Base-by-base conservation (phyloP, 1,140 invertebrate species). In the Calliopsis andreniformis region DNA sequence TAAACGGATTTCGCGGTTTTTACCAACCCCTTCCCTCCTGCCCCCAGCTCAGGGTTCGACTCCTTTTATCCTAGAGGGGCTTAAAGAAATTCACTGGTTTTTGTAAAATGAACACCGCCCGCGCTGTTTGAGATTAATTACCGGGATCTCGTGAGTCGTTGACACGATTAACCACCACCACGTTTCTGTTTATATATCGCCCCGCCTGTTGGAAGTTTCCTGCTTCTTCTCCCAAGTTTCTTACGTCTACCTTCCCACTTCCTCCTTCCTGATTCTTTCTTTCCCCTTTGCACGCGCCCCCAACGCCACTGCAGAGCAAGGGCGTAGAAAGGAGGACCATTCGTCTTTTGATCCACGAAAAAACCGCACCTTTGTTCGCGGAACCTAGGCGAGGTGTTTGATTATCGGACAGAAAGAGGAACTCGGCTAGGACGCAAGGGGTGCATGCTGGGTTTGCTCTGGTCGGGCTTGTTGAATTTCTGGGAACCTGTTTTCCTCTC, bases 1-100 rank as follows among this genome's bases (percentile, higher is more conserved):
- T 68, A 68, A 56, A 56, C 20, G 23, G 16, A 56, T 68, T 42
- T 55, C 49, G 10, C 2, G 66, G 66, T 28, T 56, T 68, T 68
- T 56, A 25, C 30, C 35, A 28, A n/a, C 53, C 53, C 12, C 32
- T 56, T 56, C 32, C 28, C 16, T 32, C 35, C 53, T 56, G 18
- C n/a, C 25, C 53, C 14, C 8, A 16, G 23, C 18, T 6, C 18
- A 7, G n/a, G 4, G 2, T 28, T 55, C 25, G 16, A 8, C 30
- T 30, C 23, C 8, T 25, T 51, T 66, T 25, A 35, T 32, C 18
- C 35, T 6, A 14, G n/a, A 14, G n/a, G 16, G 5, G 42, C 12
- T 51, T 39, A 66, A 39, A 18, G 45, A 51, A 66, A 66, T 51
- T 23, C n/a, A 25, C 18, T 18, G 43, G 35, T n/a, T 23, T 51